Conservation (phyloP, 2,113 vertebrate genomes). For the Megaceryle torquata region DNA sequence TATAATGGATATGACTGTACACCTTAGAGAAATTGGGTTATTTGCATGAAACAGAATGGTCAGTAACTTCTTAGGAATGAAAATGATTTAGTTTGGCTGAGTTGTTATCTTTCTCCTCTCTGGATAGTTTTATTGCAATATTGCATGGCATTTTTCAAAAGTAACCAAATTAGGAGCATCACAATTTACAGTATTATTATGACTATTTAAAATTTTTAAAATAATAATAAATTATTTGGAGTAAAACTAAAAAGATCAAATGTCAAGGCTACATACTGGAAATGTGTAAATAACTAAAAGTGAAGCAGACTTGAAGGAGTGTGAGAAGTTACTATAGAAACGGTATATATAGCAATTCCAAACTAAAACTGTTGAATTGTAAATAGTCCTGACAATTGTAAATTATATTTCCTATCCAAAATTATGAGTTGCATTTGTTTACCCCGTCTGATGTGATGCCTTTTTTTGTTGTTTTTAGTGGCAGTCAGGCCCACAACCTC, state of each 20-base stretch:
- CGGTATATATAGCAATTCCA: neutral
- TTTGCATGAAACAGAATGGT: neutral
- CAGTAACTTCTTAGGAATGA: neutral
- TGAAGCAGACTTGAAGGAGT: neutral
- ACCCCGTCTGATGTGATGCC: neutral
- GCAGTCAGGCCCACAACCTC: constrained; percentile 10
- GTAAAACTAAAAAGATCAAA: neutral
- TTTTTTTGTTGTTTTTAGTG: neutral
- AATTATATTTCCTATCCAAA: neutral
- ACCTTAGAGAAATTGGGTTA: neutral
- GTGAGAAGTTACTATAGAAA: neutral
- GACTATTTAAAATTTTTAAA: neutral
- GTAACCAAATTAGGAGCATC: neutral
- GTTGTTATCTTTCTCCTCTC: neutral
- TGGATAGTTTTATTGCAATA: neutral
- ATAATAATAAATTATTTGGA: neutral
- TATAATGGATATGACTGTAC: neutral
- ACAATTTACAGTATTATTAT: neutral
- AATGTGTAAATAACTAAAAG: neutral
- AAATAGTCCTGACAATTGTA: neutral
- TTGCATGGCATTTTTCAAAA: neutral
- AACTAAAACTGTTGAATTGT: neutral
- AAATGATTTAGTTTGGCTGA: neutral
- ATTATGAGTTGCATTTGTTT: neutral
- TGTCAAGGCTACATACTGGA: neutral